Conservation (phyloP, 2,797 vertebrate species). For the Rousettus madagascariensis region DNA sequence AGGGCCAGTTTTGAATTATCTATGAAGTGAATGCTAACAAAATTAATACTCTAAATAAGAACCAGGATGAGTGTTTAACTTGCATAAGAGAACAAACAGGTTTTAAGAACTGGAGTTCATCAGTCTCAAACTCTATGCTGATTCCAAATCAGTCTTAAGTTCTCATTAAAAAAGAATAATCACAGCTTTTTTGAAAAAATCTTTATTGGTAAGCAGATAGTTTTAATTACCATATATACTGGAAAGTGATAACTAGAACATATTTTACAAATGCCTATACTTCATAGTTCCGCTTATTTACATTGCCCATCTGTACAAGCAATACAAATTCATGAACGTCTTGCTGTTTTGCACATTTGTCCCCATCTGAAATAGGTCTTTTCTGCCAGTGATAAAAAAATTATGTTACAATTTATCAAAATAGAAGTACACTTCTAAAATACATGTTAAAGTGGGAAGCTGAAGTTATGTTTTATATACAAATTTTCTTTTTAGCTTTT, state of each 20-base stretch:
- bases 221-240: conserved; percentile 52
- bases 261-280: conserved; percentile 56
- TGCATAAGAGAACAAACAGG: conserved; percentile 56
- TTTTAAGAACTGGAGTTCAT: conserved; percentile 66
- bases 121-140: conserved; percentile 16
- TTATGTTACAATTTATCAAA: conserved; percentile 32
- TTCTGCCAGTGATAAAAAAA: conserved; percentile 56
- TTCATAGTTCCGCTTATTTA: conserved; percentile 53
- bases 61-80: conserved; percentile 44
- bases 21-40: conserved; percentile 45
- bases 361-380: conserved; percentile 41
- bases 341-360: conserved; percentile 39
- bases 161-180: conserved; percentile 67
- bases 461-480: background rate
- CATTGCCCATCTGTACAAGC: conserved; percentile 47
- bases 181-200: conserved; percentile 45
- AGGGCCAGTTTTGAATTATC: conserved; percentile 63
- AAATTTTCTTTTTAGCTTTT: conserved; percentile 4
- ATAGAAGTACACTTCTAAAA: conserved; percentile 8
- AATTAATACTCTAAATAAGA: conserved; percentile 69
- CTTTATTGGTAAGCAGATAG: conserved; percentile 62
- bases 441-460: background rate
- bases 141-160: conserved; percentile 54
- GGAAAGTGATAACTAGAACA: conserved; percentile 53
- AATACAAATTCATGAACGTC: conserved; percentile 40